These are phyloP conservation scores for Tubulanus polymorphus DNA, from an alignment of 2,888 invertebrate genomes.

Conservation along the genomic window DNA sequence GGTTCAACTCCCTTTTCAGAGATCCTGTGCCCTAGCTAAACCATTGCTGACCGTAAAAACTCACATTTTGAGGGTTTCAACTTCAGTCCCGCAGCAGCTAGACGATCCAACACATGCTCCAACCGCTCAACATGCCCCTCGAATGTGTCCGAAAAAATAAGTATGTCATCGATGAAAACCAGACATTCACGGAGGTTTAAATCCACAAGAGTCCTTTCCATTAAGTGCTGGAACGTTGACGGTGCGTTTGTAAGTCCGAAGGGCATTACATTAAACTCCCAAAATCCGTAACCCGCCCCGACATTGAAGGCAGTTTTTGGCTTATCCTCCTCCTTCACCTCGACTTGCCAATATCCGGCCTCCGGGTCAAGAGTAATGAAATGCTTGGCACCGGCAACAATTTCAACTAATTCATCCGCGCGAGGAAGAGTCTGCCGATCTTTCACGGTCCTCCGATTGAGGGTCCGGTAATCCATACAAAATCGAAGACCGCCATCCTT, in stretches of 20 bases:
- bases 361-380: slow-evolving; percentile 15
- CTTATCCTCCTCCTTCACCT: slow-evolving; percentile 5
- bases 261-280: slow-evolving; percentile 3
- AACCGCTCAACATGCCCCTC: neutral
- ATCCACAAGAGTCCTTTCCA: slow-evolving; percentile 9
- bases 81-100: slow-evolving; percentile 14
- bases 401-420: slow-evolving; percentile 15
- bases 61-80: slow-evolving; percentile 21
- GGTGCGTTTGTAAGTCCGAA: slow-evolving; percentile 9
- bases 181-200: slow-evolving; percentile 14
- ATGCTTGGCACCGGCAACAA: slow-evolving; percentile 10
- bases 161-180: slow-evolving; percentile 14
- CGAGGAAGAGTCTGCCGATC: slow-evolving; percentile 14
- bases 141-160: slow-evolving; percentile 4
- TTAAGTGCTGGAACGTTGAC: slow-evolving; percentile 6
- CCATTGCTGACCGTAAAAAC: slow-evolving; percentile 10
- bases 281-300: slow-evolving; percentile 5
- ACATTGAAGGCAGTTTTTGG: slow-evolving; percentile 11
- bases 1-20: slow-evolving; percentile 9
- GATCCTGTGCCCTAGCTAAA: slow-evolving; percentile 16
- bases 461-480: slow-evolving; percentile 18
- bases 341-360: slow-evolving; percentile 19
- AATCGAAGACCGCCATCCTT: slow-evolving; percentile 14
- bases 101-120: slow-evolving; percentile 14
- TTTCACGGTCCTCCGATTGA: slow-evolving; percentile 16